These are phyloP conservation scores for Agonum fuliginosum DNA, from an alignment of 2,888 invertebrate species.

Conservation along the genomic window DNA sequence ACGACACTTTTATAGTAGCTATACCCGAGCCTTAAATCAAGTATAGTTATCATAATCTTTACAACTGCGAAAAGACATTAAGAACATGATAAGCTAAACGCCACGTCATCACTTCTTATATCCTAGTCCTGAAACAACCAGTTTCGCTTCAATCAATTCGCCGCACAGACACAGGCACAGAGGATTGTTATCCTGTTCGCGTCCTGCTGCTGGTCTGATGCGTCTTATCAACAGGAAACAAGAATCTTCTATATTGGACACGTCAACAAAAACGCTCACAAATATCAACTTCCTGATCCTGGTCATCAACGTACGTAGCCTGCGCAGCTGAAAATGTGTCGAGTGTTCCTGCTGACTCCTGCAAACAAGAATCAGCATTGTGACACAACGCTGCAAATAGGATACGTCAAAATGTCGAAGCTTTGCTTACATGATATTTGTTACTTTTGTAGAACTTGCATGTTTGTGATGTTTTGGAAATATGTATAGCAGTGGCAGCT, in stretches of 20 bases:
- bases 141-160: conserved; percentile 36
- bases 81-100: not conserved
- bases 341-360: not conserved
- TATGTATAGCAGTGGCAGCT: too few species aligned
- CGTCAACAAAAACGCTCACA: conserved; percentile 47
- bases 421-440: too few species aligned
- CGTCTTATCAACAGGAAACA: conserved; percentile 46
- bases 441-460: too few species aligned
- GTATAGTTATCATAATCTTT: too few species aligned
- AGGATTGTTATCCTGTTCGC: conserved; percentile 38
- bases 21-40: too few species aligned
- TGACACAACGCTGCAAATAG: conserved; percentile 8
- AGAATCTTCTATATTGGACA: conserved; percentile 43
- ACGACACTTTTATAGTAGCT: too few species aligned
- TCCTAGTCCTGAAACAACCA: not conserved
- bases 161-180: not conserved
- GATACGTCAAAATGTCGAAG: not conserved
- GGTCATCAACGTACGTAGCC: not conserved
- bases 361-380: not conserved
- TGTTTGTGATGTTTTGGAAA: not conserved
- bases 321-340: not conserved
- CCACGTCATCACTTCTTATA: not conserved
- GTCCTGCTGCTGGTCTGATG: too few species aligned
- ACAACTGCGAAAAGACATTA: too few species aligned
- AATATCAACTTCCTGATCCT: conserved; percentile 46